Percentiles rank a stretch among this genome's conserved stretches.
These are phyloP conservation scores for Dendrocincla tyrannina DNA, from an alignment of 2,797 vertebrate genomes.

Conservation along the genomic window DNA sequence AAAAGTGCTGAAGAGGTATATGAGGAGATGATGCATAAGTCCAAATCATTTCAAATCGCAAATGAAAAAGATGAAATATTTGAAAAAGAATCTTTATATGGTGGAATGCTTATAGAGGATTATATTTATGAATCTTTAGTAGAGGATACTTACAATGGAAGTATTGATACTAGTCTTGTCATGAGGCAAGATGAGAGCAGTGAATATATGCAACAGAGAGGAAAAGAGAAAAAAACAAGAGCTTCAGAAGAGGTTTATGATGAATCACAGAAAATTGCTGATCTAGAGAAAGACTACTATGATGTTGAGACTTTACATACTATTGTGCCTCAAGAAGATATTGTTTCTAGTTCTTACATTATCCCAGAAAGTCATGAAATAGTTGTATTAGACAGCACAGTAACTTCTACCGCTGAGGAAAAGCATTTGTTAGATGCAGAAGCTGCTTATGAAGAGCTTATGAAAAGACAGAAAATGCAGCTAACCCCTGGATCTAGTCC, in stretches of 20 bases:
- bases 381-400: constrained; percentile 80
- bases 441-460: constrained; percentile 80
- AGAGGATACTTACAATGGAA: constrained; percentile 84
- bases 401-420: constrained; percentile 71
- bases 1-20: constrained; percentile 94
- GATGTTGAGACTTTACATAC: constrained; percentile 81
- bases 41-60: constrained; percentile 82
- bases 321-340: constrained; percentile 79
- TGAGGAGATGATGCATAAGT: constrained; percentile 91
- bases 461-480: constrained; percentile 85
- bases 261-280: constrained; percentile 86
- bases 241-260: constrained; percentile 88
- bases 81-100: constrained; percentile 94
- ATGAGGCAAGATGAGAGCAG: constrained; percentile 74
- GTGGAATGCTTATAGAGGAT: constrained; percentile 97
- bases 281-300: constrained; percentile 86
- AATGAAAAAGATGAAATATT: constrained; percentile 86
- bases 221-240: constrained; percentile 82
- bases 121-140: constrained; percentile 97
- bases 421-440: constrained; percentile 77
- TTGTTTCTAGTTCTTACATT: constrained; percentile 75
- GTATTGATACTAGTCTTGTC: constrained; percentile 71
- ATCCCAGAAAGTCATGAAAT: constrained; percentile 88
- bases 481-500: constrained; percentile 89
- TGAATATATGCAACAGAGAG: constrained; percentile 76